These are phyloP conservation scores for Mesorhabditis belari DNA, from an alignment of 2,888 invertebrate species.

Conservation along the genomic window DNA sequence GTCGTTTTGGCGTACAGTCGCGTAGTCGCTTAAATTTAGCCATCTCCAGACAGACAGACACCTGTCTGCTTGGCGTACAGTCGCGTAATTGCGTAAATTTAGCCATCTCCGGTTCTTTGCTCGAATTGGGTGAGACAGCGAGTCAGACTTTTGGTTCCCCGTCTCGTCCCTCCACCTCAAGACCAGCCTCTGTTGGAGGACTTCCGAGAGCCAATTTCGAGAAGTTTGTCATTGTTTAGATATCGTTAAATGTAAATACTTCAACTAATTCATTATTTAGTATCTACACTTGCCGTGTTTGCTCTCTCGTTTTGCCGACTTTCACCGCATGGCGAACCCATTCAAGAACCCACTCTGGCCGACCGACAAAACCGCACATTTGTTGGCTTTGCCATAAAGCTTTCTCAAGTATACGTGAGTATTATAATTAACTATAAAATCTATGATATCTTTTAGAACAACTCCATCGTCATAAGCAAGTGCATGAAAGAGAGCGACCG, in stretches of 20 bases:
- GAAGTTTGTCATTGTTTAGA: no score
- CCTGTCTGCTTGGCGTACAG: no score
- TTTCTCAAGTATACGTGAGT: constrained; percentile 21
- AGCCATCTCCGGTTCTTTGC: background rate
- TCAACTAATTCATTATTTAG: background rate
- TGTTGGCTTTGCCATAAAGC: constrained; percentile 32
- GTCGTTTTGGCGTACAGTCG: no score
- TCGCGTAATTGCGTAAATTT: background rate
- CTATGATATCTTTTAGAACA: background rate
- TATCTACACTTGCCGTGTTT: background rate
- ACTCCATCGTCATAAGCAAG: background rate
- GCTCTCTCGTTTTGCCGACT: background rate
- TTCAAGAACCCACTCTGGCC: background rate
- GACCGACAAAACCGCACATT: constrained; percentile 9
- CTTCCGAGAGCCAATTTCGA: no score
- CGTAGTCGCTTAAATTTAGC: no score
- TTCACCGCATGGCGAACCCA: background rate
- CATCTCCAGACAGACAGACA: no score
- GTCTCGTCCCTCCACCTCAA: background rate
- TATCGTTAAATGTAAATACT: background rate
- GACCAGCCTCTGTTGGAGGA: background rate
- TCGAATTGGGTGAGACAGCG: background rate
- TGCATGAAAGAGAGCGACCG: background rate
- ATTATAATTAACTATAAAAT: background rate
- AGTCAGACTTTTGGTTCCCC: background rate